A percentile compares a stretch with the other conserved stretches of the same genome.
Conservation (phyloP, 2,888 invertebrate genomes). For the Rhagophthalmus giganteus region DNA sequence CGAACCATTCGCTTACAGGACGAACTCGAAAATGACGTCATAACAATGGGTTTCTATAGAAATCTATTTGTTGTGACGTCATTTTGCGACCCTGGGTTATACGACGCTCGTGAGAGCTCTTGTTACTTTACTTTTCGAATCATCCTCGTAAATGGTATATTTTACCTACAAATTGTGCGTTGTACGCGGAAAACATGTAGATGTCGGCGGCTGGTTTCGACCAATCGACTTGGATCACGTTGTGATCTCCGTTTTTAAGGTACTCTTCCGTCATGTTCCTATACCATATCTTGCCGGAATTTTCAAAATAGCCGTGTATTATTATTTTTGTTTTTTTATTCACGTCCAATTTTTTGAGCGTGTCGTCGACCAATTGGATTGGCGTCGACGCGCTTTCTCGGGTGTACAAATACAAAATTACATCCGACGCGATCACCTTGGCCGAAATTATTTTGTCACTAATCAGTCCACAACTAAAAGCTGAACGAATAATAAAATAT, state of each 20-base stretch:
- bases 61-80: too few species aligned
- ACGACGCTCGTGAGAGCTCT: too few species aligned
- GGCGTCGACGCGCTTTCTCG: neutral
- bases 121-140: too few species aligned
- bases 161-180: constrained; percentile 34
- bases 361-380: neutral
- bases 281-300: constrained; percentile 46
- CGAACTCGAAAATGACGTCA: too few species aligned
- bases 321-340: constrained; percentile 44
- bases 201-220: constrained; percentile 24
- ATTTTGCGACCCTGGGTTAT: too few species aligned
- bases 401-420: neutral
- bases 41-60: too few species aligned
- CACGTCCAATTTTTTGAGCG: neutral
- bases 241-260: constrained; percentile 51
- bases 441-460: constrained; percentile 34
- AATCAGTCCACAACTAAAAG: too few species aligned
- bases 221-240: constrained; percentile 60
- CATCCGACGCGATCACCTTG: neutral
- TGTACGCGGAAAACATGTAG: constrained; percentile 2
- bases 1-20: too few species aligned
- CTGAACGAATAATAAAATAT: too few species aligned
- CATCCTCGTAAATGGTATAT: too few species aligned
- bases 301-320: constrained; percentile 57
- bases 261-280: constrained; percentile 51